Evolutionary conservation across 2,888 invertebrate species (phyloP), one percentile per base, ranked within the genome.

Genomic region (Aricia artaxerxes): DNA sequence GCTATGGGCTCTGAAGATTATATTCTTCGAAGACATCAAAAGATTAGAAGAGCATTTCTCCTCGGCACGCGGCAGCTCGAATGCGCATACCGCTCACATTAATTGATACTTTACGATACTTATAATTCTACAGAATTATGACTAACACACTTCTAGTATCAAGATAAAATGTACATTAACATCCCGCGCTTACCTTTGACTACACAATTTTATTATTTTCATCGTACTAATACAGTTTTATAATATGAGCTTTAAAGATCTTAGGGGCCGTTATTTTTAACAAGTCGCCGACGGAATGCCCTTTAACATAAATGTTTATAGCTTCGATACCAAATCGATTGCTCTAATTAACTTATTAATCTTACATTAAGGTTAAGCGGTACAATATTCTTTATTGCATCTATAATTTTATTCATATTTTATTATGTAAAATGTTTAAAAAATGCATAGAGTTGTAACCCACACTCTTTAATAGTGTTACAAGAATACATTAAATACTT

Each of bases 301-400:
- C 76, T 57, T 76, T 78, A 73, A 60, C 11, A 40, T 73, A 31
- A 73, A 78, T 78, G 60, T 78, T 73, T 78, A 78, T 61, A 60
- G 40, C 78, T 73, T 40, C 31, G 53, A 44, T 78, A 78, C 9
- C 57, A 76, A 76, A 76, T 53, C 76, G 76, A 76, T 76, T 76
- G 76, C 76, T 76, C 57, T 31, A 76, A 76, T 76, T 75, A 75
- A 75, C 75, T 75, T 49, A 49, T 57, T 53, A 76, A 53, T 53
- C 53, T 76, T 53, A 76, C 76, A 31, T 53, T 35, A 57, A 57
- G 7, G 35, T 35, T 76, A 76, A 57, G 35, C 57, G 57, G 13
- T 69, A 69, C 4, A 13, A 13, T 69, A 35, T 35, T 69, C 57
- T 69, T 38, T 69, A 69, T 69, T 16, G 16, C 69, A 69, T 13